phyloP scores from a whole-genome alignment of 2,113 vertebrate genomes.

The Lamprotornis superbus region DNA sequence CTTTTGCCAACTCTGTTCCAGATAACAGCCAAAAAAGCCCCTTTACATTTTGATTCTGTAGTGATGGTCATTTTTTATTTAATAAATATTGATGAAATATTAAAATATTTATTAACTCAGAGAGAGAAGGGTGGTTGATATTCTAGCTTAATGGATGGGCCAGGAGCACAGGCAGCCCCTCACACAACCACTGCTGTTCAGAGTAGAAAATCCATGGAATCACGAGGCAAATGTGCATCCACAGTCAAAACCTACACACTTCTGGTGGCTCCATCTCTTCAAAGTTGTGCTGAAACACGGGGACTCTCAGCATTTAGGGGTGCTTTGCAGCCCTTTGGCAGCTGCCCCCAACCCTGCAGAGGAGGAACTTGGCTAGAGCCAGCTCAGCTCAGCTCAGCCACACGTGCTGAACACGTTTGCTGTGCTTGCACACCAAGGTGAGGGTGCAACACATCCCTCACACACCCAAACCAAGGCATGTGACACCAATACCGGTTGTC shows the following conservation, averaged over 20 bases:
- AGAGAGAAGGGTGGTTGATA: background rate
- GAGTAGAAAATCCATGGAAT: rapidly evolving
- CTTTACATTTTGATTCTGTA: background rate
- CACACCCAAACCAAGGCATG: rapidly evolving
- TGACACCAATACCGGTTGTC: rapidly evolving
- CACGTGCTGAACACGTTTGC: background rate
- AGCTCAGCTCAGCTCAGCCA: background rate
- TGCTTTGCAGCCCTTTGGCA: background rate
- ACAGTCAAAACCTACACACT: background rate
- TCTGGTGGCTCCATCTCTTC: rapidly evolving
- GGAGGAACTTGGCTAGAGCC: background rate
- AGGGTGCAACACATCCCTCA: background rate
- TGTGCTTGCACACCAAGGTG: background rate
- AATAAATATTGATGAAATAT: background rate
- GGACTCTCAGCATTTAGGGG: rapidly evolving
- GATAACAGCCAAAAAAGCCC: background rate
- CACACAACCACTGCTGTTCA: background rate
- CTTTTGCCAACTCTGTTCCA: background rate
- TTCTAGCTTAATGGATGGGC: rapidly evolving
- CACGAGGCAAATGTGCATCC: rapidly evolving
- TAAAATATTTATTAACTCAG: background rate
- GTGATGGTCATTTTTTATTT: rapidly evolving
- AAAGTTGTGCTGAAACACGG: rapidly evolving
- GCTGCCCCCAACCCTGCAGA: background rate
- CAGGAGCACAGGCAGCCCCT: background rate